Percentiles rank a stretch among this genome's conserved stretches.
phyloP scores from a whole-genome alignment of 2,113 vertebrate species.

The Platysternon megacephalum region DNA sequence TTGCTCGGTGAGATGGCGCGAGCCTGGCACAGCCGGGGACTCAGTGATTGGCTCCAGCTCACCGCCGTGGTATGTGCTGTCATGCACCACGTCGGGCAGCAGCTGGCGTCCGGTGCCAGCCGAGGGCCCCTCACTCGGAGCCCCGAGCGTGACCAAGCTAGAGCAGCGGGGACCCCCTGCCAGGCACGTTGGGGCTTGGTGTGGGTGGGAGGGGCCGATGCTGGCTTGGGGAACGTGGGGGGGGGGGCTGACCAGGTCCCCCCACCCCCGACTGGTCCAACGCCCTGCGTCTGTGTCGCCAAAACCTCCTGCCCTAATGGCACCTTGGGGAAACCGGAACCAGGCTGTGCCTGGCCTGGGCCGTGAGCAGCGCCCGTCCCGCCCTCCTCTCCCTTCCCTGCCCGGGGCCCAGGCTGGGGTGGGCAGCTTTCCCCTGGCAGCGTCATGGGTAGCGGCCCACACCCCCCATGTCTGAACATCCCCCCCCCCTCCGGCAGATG shows the following conservation, averaged over 20 bases:
- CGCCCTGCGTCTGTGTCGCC: background rate
- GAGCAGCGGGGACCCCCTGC: background rate
- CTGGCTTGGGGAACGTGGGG: background rate
- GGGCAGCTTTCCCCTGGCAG: no score
- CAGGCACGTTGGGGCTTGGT: background rate
- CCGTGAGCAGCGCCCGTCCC: background rate
- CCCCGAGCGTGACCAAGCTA: background rate
- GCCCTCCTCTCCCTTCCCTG: background rate
- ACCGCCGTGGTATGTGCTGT: background rate
- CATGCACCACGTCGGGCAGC: background rate
- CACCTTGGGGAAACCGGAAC: background rate
- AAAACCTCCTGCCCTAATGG: background rate
- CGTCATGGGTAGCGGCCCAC: no score
- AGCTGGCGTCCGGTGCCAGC: background rate
- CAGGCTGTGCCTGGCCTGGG: background rate
- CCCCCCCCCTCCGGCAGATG: no score
- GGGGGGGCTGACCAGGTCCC: background rate
- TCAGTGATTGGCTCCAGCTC: no score
- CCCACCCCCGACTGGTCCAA: background rate
- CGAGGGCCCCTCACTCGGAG: background rate
- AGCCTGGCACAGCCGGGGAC: background rate
- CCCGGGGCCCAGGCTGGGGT: no score
- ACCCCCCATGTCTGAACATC: background rate
- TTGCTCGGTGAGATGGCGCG: background rate
- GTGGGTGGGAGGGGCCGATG: background rate